A percentile compares a stretch with the other conserved stretches of the same genome.
These are phyloP conservation scores for Masticophis lateralis DNA, from an alignment of 2,797 vertebrate species.

Conservation along the genomic window DNA sequence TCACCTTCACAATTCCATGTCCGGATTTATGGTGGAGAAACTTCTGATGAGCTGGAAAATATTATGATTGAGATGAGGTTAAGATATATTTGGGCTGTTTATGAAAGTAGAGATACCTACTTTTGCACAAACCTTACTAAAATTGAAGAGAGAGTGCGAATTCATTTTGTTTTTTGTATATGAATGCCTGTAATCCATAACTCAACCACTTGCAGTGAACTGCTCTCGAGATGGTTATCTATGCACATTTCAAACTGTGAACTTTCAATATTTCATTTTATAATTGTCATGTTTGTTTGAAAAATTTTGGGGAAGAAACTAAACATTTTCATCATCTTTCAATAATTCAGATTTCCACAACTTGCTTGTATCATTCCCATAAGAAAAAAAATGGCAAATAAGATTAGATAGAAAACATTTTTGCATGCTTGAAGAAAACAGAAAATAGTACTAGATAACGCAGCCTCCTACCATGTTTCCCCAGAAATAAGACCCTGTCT, in stretches of 20 bases:
- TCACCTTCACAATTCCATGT: slow-evolving; percentile 88
- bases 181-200: not conserved
- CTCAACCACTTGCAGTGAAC: not conserved
- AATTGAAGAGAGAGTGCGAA: not conserved
- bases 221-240: not conserved
- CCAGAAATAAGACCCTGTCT: too few species aligned
- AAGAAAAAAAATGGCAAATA: not conserved
- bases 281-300: not conserved
- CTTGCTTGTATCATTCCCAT: not conserved
- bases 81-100: fast-evolving
- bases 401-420: not conserved
- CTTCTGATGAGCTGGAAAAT: slow-evolving; percentile 77
- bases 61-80: slow-evolving; percentile 96
- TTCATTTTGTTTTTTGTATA: not conserved
- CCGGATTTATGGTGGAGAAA: slow-evolving; percentile 73
- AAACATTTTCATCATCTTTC: not conserved
- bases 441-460: not conserved
- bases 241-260: not conserved
- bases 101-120: not conserved
- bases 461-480: too few species aligned
- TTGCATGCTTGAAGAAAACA: not conserved
- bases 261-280: not conserved
- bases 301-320: not conserved
- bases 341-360: not conserved
- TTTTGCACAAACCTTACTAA: not conserved